Evolutionary conservation across 2,113 vertebrate species (phyloP), one percentile per base, ranked within the genome.

Genomic region (Penelope pileata): DNA sequence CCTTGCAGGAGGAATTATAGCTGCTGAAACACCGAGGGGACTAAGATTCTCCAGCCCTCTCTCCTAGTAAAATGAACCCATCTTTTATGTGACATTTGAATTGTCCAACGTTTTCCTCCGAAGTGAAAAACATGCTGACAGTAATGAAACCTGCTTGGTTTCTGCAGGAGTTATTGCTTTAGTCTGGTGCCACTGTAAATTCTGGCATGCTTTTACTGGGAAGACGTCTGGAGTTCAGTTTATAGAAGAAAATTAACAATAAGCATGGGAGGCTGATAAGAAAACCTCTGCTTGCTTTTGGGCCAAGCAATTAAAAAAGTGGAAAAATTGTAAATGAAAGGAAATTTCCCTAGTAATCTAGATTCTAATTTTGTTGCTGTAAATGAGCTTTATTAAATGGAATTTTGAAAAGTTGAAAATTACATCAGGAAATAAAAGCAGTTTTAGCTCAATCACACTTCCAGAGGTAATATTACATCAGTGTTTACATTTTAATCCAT

Each of bases 81-180:
- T 27, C 58, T 96, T 86, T 96, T 79, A 88, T 91, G 77, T 84
- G 60, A 42, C 62, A 54, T n/a, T 34, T 63, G 69, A 91, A 58
- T 64, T 48, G 50, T 81, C 77, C 89, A 77, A 9, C 62, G 40
- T 91, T 63, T 81, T 83, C 64, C 88, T 91, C 47, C 95, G 88
- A 97, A 96, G 93, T 75, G 94, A 86, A 97, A 97, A 97, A 68
- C 95, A 96, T 53, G 51, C 66, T 93, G 96, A 92, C 88, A 91
- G 66, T 60, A 90, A 91, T 80, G 79, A 94, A 95, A 90, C 40
- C 82, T 86, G 69, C 80, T 92, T 56, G 23, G 19, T 86, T 93
- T 91, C 79, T 66, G 60, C 63, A 74, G 73, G 62, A 95, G 22
- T 94, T 92, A 96, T 70, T 96, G 79, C 88, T 90, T 84, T 48